Evolutionary conservation across 2,113 vertebrate species (phyloP), one percentile per base, ranked within the genome.

Genomic region (Amblyopsis rosae): DNA sequence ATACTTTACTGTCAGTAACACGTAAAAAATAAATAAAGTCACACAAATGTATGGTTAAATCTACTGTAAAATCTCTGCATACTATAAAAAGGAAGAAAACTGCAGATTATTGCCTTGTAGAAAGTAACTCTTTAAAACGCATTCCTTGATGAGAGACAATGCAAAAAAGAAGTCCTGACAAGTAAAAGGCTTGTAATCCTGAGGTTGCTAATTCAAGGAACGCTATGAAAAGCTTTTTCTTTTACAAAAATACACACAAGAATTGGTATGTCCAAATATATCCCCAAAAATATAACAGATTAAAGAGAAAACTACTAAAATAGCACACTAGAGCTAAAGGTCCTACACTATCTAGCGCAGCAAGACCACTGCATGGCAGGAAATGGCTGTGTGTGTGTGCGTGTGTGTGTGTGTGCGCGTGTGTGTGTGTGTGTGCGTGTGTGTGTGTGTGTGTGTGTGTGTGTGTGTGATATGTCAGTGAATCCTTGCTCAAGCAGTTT

Each of bases 401-500:
- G 76, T 70, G 78, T 69, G 63, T 19, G 69, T 59, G 65, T 56
- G 41, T 26, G 48, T 68, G n/a, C n/a, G n/a, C n/a, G 73, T 65
- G 72, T 61, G 74, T 75, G 82, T 82, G 73, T n/a, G 46, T 55
- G 59, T 45, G 76, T 59, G 50, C 45, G 65, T 69, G 56, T 58
- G 69, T n/a, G 46, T 55, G 59, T 45, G 76, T 70, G 78, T 69
- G 63, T 19, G 69, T 59, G 65, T 56, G 41, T 26, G 48, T 68
- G 73, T 65, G 72, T 61, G 74, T 75, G 82, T 82, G 73, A 65
- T 60, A 68, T 73, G 69, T 77, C 32, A 3, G 59, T 65, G 80
- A 81, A 63, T 65, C 74, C 41, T 63, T 82, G 82, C 77, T 82
- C 69, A 47, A 64, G 74, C 76, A 73, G 72, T 65, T 56, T 57